Percentiles rank a stretch among this genome's conserved stretches.
These are phyloP conservation scores for Pluvianellus socialis DNA, from an alignment of 2,113 vertebrate species.

Conservation along the genomic window DNA sequence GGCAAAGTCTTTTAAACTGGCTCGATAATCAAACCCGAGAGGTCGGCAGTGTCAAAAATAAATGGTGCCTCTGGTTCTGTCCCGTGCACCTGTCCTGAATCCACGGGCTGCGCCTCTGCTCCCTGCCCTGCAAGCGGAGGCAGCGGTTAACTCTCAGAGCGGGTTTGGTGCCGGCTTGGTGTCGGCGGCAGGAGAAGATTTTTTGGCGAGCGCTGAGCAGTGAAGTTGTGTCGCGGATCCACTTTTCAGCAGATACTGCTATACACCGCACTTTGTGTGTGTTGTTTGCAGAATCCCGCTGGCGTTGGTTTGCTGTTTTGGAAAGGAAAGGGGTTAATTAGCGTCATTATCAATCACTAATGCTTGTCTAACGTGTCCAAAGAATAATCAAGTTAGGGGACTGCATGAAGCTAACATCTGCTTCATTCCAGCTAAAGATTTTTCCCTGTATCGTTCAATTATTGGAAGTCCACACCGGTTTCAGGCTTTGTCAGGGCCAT, in stretches of 20 bases:
- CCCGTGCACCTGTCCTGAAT: background rate
- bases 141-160: background rate
- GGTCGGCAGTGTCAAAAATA: background rate
- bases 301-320: slow-evolving; percentile 64
- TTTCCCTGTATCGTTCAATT: slow-evolving; percentile 62
- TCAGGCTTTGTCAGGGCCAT: slow-evolving; percentile 69
- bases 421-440: slow-evolving; percentile 76
- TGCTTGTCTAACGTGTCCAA: slow-evolving; percentile 81
- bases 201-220: background rate
- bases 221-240: background rate
- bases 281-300: slow-evolving; percentile 72
- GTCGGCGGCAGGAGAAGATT: background rate
- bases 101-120: background rate
- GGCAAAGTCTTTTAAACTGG: background rate
- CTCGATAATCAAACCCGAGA: background rate
- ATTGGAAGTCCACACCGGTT: slow-evolving; percentile 50
- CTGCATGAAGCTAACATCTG: slow-evolving; percentile 81
- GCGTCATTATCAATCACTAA: slow-evolving; percentile 84
- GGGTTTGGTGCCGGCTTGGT: background rate
- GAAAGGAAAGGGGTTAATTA: slow-evolving; percentile 81
- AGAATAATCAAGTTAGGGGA: slow-evolving; percentile 84
- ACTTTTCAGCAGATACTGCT: slow-evolving; percentile 56
- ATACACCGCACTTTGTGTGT: slow-evolving; percentile 36
- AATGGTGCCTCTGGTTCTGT: background rate
- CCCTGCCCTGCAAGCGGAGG: background rate